phyloP scores from a whole-genome alignment of 2,888 invertebrate genomes.

The Drosophila histrio region DNA sequence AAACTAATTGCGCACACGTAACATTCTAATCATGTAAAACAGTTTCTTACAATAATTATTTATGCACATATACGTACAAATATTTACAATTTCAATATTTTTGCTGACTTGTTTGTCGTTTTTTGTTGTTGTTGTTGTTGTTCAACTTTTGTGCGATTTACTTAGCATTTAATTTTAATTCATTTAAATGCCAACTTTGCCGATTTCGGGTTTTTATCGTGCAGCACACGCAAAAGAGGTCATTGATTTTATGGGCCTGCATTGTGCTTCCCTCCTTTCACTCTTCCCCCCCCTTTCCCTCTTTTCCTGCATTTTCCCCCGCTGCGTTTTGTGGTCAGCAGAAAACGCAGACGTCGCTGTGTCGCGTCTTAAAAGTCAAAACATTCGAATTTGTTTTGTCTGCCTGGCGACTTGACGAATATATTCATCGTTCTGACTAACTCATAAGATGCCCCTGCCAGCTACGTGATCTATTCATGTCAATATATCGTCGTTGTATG shows the following conservation, averaged over 20 bases:
- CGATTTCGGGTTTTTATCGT: slow-evolving; percentile 21
- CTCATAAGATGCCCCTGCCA: slow-evolving; percentile 2
- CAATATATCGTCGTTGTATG: neutral
- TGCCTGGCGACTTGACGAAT: slow-evolving; percentile 21
- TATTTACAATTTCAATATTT: slow-evolving; percentile 5
- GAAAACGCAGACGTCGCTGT: slow-evolving; percentile 22
- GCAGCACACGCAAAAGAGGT: slow-evolving; percentile 50
- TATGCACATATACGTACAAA: neutral
- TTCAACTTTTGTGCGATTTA: slow-evolving; percentile 28
- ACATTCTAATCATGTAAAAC: slow-evolving; percentile 30
- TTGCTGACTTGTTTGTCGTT: slow-evolving; percentile 34
- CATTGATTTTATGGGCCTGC: slow-evolving; percentile 58
- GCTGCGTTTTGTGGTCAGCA: slow-evolving; percentile 34
- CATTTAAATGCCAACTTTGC: slow-evolving; percentile 62
- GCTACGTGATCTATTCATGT: slow-evolving; percentile 9
- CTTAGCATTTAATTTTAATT: slow-evolving; percentile 32
- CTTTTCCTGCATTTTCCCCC: no score
- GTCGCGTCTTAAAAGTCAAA: slow-evolving; percentile 37
- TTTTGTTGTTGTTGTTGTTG: neutral
- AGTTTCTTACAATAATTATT: slow-evolving; percentile 17
- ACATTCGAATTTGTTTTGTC: slow-evolving; percentile 45
- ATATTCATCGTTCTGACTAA: slow-evolving; percentile 19
- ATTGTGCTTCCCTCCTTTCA: slow-evolving; percentile 6
- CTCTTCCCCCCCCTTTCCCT: neutral
- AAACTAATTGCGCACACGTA: neutral